phyloP scores from a whole-genome alignment of 2,113 vertebrate genomes.

The Mesoclemmys tuberculata region DNA sequence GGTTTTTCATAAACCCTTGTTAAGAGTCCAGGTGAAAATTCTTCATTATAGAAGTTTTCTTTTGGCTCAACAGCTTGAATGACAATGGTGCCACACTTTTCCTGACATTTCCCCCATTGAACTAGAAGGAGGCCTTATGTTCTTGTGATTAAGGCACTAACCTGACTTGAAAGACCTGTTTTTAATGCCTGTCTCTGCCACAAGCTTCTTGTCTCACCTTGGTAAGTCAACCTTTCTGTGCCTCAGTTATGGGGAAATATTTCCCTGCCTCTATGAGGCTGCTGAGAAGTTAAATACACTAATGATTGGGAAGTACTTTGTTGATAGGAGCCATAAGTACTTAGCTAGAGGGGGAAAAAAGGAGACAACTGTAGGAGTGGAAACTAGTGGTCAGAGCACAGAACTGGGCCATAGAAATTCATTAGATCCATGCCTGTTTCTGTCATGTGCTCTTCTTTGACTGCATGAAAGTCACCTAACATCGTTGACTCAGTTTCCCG shows the following conservation, averaged over 20 bases:
- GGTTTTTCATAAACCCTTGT: background rate
- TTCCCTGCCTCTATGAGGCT: background rate
- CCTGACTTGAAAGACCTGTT: background rate
- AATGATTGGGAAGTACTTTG: background rate
- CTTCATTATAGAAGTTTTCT: background rate
- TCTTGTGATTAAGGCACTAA: background rate
- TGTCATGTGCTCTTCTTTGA: background rate
- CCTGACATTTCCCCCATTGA: background rate
- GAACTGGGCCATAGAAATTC: background rate
- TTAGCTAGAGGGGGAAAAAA: background rate
- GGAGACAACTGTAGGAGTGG: background rate
- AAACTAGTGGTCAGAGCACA: background rate
- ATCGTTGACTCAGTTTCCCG: background rate
- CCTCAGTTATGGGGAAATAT: background rate
- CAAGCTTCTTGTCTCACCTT: background rate
- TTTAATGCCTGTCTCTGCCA: background rate
- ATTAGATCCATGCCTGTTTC: background rate
- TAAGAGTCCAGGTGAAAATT: background rate
- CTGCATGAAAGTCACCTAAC: background rate
- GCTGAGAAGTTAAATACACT: background rate
- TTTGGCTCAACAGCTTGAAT: background rate
- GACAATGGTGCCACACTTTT: background rate
- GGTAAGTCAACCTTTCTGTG: background rate
- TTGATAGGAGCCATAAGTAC: background rate
- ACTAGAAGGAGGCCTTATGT: background rate